Base-by-base conservation (phyloP, 1,140 invertebrate species). In the Bombus affinis region DNA sequence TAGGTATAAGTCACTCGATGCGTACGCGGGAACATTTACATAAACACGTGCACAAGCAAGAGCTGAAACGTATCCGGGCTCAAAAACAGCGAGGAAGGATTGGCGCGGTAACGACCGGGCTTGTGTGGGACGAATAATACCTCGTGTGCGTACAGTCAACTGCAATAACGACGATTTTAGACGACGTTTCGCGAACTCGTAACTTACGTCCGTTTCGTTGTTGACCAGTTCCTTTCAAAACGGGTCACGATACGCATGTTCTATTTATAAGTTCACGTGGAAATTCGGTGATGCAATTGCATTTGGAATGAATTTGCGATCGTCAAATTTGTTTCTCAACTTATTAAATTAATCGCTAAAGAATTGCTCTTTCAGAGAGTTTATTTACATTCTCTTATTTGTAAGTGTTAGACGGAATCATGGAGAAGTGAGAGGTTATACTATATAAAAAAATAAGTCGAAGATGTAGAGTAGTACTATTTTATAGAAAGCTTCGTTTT, bases 121-220 rank as follows among this genome's bases (percentile, higher is more conserved):
- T 22, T 53, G 84, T 66, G 86, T 88, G 65, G 86, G 84, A 86
- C 79, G 79, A 86, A 88, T 88, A 86, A 86, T 86, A 81, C 74
- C 71, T n/a, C 62, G 53, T 25, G 44, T 70, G 47, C 59, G 71
- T 75, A 59, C 71, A 73, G 59, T 59, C 44, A 22, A 42, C 62
- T 28, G 65, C 77, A 59, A 66, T 70, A 66, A 81, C 44, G 68
- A 32, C 39, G 35, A 47, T 81, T 71, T 72, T 80, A 71, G 78
- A 70, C 78, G 39, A 9, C 15, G 78, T 70, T 80, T 57, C 28
- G 22, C 22, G 28, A 6, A 70, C 22, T 77, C 68, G 68, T 71
- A 80, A 47, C 22, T 70, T 37, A 37, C 15, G 28, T 18, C 35
- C 0, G 42, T 68, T 25, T 83, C 75, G 57, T 80, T 72, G 57